phyloP scores from a whole-genome alignment of 1,140 invertebrate genomes.

The Amyelois transitella region DNA sequence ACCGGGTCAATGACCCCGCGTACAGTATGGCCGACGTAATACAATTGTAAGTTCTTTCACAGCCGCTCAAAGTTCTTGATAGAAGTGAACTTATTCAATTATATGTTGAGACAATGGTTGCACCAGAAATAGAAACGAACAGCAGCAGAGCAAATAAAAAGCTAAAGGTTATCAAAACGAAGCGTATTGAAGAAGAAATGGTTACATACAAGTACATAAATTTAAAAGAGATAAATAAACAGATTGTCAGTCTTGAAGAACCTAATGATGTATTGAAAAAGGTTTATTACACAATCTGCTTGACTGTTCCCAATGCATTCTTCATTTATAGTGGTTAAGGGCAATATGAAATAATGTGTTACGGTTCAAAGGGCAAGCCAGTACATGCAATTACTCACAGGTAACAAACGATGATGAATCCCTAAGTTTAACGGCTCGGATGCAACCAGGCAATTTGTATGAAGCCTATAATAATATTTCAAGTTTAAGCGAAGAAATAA shows the following conservation, averaged over 20 bases:
- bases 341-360: background rate
- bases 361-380: background rate
- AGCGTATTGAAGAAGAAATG: no score
- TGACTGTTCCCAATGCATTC: background rate
- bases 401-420: background rate
- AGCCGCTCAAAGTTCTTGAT: background rate
- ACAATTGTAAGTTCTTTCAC: constrained; percentile 14
- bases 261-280: no score
- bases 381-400: background rate
- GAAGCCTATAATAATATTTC: background rate
- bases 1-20: constrained; percentile 28
- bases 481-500: background rate
- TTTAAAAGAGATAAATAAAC: no score
- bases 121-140: background rate
- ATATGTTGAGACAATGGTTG: background rate
- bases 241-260: no score
- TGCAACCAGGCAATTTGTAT: background rate
- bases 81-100: background rate
- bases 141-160: no score
- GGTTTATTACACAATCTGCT: background rate
- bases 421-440: background rate
- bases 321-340: background rate
- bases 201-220: no score
- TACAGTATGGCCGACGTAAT: constrained; percentile 44
- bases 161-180: no score